Base-by-base conservation (phyloP, 2,888 invertebrate species). In the Pyralis farinalis region DNA sequence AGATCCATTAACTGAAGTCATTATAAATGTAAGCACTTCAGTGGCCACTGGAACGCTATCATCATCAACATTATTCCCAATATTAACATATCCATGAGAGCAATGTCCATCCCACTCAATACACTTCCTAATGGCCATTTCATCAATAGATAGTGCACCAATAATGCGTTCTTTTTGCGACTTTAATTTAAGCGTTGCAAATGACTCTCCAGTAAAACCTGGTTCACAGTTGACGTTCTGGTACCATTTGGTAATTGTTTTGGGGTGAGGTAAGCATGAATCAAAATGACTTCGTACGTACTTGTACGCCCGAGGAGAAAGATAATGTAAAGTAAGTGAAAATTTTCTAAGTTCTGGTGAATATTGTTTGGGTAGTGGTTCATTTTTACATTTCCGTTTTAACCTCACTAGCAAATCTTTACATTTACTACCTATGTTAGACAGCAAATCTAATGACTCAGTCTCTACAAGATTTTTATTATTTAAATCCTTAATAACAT, bases 1-100 rank as follows among this genome's bases (percentile, higher is more conserved):
- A 7, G 22, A 36, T 5, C 32, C 20, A 22, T 42, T 46, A 7
- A 46, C 30, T 1, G 34, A 35, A 28, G 33, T 41, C 11, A 46
- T 16, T 33, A 46, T 40, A 35, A 43, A 43, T 6, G 34, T 34
- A 16, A 46, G 36, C 2, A 40, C 42, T 34, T 46, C 39, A 11
- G 28, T 44, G 7, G 41, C 44, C 16, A 40, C 37, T 9, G 37
- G 32, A 10, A 39, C 9, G 16, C 20, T 25, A 25, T 46, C 45
- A 28, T 16, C 33, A 10, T 42, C 37, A 25, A 33, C 30, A 20
- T 12, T 22, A 12, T 16, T 39, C 3, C 41, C 44, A 12, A 38
- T 11, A 38, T 45, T 30, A 7, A 45, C 36, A 21, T 42, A 34
- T 9, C 37, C 42, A 7, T 31, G 12, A 28, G 30, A 30, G 12